A percentile compares a stretch with the other conserved stretches of the same genome.
phyloP scores from a whole-genome alignment of 1,140 invertebrate species.

The Heliconius himera region DNA sequence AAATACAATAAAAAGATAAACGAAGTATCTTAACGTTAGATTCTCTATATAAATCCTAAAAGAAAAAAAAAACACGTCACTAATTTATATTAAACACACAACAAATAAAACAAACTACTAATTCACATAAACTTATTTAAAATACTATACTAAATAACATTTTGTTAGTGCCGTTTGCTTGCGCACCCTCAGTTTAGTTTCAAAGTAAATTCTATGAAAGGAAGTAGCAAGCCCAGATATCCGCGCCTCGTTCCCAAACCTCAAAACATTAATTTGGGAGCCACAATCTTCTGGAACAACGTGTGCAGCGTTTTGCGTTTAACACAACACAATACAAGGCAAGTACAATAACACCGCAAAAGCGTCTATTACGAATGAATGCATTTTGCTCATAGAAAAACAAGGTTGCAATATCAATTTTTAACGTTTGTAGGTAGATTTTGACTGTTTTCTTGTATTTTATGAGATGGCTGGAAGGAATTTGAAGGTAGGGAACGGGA shows the following conservation, averaged over 20 bases:
- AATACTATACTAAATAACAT: background rate
- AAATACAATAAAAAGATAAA: too few species aligned
- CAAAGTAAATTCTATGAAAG: constrained; percentile 23
- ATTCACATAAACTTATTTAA: background rate
- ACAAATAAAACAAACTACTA: too few species aligned
- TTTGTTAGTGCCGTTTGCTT: background rate
- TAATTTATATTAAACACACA: too few species aligned
- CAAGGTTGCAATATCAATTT: background rate
- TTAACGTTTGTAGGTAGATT: background rate
- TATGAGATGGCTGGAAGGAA: background rate
- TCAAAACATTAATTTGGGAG: constrained; percentile 42
- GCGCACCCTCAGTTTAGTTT: background rate
- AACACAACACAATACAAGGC: background rate
- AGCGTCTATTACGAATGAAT: background rate
- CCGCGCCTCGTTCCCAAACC: constrained; percentile 32
- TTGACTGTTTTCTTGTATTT: background rate
- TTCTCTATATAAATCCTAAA: too few species aligned
- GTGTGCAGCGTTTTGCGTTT: constrained; percentile 21
- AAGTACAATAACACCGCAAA: constrained; percentile 7
- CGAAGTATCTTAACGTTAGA: too few species aligned
- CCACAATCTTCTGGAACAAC: constrained; percentile 41
- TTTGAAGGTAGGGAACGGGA: background rate
- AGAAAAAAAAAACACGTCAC: too few species aligned
- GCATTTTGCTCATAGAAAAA: background rate
- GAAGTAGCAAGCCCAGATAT: constrained; percentile 29